Conservation (phyloP, 2,888 invertebrate genomes). For the Camptogramma bilineatum region DNA sequence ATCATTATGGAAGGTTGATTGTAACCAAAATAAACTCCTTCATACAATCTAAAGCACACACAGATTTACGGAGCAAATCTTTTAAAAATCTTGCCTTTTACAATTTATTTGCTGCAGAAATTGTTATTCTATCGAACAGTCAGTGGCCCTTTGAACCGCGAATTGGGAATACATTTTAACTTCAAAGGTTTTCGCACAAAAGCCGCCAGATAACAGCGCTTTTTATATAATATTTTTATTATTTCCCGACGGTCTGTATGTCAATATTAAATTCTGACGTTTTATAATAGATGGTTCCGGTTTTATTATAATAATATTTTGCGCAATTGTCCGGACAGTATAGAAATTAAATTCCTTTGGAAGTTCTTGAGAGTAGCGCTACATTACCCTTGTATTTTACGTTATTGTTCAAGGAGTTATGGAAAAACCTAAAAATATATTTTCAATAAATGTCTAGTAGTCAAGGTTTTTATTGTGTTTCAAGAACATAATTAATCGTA, state of each 20-base stretch:
- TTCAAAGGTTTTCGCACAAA: conserved; percentile 52
- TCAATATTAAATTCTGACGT: conserved; percentile 10
- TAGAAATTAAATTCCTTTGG: background rate
- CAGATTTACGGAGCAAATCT: conserved; percentile 33
- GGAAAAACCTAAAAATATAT: too few species aligned
- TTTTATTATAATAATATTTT: background rate
- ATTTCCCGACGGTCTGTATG: conserved; percentile 6
- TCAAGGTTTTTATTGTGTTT: too few species aligned
- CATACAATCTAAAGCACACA: conserved; percentile 25
- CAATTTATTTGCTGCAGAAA: conserved; percentile 35
- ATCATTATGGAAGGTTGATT: too few species aligned
- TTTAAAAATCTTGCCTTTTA: conserved; percentile 32
- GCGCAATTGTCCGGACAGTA: background rate
- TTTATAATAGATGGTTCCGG: background rate
- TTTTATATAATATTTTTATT: conserved; percentile 38
- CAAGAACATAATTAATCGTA: too few species aligned
- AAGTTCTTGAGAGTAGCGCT: background rate
- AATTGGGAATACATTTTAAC: conserved; percentile 53
- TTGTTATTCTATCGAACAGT: conserved; percentile 47
- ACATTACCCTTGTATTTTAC: too few species aligned
- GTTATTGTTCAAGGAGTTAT: too few species aligned
- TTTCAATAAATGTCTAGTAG: too few species aligned
- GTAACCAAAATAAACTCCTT: background rate
- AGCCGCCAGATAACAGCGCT: conserved; percentile 50
- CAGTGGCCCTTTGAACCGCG: conserved; percentile 48